phyloP scores from a whole-genome alignment of 2,888 invertebrate genomes.

The Ernsta delagoae region DNA sequence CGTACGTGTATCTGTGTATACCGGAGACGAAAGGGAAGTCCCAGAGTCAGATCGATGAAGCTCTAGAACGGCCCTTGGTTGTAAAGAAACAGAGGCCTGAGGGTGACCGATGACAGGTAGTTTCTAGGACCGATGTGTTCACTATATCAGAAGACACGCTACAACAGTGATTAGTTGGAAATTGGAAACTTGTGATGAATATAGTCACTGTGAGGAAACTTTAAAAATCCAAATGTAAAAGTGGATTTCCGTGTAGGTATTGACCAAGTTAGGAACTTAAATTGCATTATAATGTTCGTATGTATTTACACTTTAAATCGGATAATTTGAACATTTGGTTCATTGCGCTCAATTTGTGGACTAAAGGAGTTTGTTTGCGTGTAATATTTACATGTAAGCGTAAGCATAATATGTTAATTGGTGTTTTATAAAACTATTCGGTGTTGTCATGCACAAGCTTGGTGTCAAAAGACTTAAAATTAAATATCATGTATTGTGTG shows the following conservation, averaged over 20 bases:
- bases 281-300: no score
- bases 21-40: constrained; percentile 74
- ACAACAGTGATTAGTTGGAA: no score
- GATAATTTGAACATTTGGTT: no score
- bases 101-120: constrained; percentile 63
- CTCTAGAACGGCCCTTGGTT: constrained; percentile 64
- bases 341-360: neutral
- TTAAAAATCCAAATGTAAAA: no score
- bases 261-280: no score
- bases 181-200: constrained; percentile 9
- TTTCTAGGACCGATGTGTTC: constrained; percentile 49
- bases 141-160: constrained; percentile 40
- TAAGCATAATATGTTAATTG: neutral
- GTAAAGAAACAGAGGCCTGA: constrained; percentile 51
- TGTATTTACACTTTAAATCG: no score
- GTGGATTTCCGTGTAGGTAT: no score
- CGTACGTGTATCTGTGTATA: constrained; percentile 60
- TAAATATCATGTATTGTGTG: no score
- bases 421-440: constrained; percentile 1
- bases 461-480: neutral
- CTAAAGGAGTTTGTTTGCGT: no score
- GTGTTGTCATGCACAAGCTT: neutral
- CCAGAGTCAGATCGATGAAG: constrained; percentile 67
- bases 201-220: neutral
- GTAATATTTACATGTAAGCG: neutral